A percentile compares a stretch with the other conserved stretches of the same genome.
phyloP scores from a whole-genome alignment of 2,113 vertebrate genomes.

The Caranx ignobilis region DNA sequence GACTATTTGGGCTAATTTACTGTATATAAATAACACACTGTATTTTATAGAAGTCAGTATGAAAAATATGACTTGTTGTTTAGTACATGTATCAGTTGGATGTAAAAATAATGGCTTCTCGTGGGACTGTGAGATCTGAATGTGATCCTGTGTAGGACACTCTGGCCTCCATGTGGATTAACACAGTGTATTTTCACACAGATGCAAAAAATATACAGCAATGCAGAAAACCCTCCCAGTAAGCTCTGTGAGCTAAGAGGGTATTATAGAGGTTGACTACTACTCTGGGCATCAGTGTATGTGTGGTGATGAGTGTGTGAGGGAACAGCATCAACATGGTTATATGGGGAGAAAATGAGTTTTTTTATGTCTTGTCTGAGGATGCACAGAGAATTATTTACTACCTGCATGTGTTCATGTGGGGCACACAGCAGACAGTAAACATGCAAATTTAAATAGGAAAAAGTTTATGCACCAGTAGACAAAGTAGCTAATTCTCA shows the following conservation, averaged over 20 bases:
- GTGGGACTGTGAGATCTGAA: background rate
- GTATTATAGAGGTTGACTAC: background rate
- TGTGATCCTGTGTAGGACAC: background rate
- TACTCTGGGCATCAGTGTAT: background rate
- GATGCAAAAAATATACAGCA: background rate
- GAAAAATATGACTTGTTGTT: background rate
- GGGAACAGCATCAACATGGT: background rate
- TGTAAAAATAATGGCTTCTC: background rate
- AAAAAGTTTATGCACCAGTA: constrained; percentile 20
- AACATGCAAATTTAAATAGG: constrained; percentile 45
- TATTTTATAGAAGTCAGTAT: background rate
- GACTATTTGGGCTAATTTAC: no score
- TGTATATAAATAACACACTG: no score
- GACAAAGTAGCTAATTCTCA: background rate
- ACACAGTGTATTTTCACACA: background rate
- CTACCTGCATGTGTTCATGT: constrained; percentile 7
- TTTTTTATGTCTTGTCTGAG: constrained; percentile 33
- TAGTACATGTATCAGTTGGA: background rate
- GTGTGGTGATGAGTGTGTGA: background rate
- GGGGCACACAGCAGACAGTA: constrained; percentile 20
- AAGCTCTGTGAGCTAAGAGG: background rate
- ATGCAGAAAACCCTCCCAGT: background rate
- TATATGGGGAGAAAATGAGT: constrained; percentile 28
- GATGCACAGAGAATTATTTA: constrained; percentile 36
- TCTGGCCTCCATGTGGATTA: background rate